phyloP scores from a whole-genome alignment of 2,797 vertebrate genomes.

The Macrochelys suwanniensis region DNA sequence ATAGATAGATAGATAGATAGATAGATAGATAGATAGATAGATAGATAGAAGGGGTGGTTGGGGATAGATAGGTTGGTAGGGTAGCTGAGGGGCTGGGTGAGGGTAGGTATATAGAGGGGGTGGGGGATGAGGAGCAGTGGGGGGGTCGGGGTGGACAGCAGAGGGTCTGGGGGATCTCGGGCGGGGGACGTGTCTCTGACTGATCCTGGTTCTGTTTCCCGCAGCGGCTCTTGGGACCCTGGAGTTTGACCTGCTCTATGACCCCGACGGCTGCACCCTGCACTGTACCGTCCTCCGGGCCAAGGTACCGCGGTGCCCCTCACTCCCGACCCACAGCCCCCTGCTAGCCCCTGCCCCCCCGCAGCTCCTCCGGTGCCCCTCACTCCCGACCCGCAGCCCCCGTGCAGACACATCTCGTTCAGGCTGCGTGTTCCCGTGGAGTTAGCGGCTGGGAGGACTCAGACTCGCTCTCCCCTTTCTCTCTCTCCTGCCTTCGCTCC shows the following conservation, averaged over 20 bases:
- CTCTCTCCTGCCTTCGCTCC: not conserved
- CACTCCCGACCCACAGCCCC: no score
- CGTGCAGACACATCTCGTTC: no score
- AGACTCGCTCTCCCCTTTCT: not conserved
- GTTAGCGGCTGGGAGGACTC: not conserved
- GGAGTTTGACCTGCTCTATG: constrained; percentile 91
- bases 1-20: no score
- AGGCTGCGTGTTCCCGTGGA: no score
- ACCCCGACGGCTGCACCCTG: constrained; percentile 87
- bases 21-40: no score
- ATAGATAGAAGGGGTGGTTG: no score
- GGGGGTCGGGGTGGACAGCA: not conserved
- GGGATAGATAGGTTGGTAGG: no score
- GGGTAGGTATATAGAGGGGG: not conserved
- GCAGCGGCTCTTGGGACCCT: constrained; percentile 89
- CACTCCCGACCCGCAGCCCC: not conserved
- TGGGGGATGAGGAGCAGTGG: not conserved
- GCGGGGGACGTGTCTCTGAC: not conserved
- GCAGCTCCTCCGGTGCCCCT: no score
- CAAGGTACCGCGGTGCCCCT: constrained; percentile 82
- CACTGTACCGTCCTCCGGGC: constrained; percentile 90
- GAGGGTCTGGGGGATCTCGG: not conserved
- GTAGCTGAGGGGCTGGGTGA: not conserved
- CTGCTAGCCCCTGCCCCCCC: no score
- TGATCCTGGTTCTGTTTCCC: not conserved